Evolutionary conservation across 2,113 vertebrate genomes (phyloP).

Genomic region (Castor canadensis): DNA sequence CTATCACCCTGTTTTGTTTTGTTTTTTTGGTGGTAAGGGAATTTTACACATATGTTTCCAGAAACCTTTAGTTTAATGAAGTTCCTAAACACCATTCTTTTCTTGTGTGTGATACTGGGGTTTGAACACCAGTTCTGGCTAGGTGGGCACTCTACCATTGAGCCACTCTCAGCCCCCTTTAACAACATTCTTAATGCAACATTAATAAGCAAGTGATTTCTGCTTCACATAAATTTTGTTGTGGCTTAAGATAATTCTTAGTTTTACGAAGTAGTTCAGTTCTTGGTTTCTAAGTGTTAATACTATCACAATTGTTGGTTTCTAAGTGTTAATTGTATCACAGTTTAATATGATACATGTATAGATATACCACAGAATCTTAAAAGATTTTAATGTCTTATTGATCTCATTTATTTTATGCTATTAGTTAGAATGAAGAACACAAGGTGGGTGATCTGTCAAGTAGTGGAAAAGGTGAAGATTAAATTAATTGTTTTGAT

Average conservation of each 20-base stretch:
- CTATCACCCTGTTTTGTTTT: not conserved
- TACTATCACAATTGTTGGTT: not conserved
- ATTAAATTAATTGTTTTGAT: not conserved
- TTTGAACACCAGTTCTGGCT: too few species aligned
- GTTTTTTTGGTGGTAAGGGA: not conserved
- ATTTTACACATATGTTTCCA: not conserved
- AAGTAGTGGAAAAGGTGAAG: not conserved
- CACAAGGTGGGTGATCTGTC: not conserved
- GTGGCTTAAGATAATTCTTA: not conserved
- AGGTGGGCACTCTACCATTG: too few species aligned
- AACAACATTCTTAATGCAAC: not conserved
- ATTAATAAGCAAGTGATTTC: not conserved
- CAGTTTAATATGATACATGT: not conserved
- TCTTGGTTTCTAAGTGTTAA: not conserved
- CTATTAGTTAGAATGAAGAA: not conserved
- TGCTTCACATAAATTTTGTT: not conserved
- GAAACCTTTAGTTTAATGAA: not conserved
- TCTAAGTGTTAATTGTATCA: not conserved
- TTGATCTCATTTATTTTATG: not conserved
- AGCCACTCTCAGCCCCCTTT: too few species aligned
- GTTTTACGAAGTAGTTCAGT: not conserved
- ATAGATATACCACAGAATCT: not conserved
- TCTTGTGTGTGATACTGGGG: too few species aligned
- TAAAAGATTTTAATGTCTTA: not conserved
- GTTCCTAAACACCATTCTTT: not conserved